Conservation (phyloP, 2,888 invertebrate species). For the Crossocerus cetratus region DNA sequence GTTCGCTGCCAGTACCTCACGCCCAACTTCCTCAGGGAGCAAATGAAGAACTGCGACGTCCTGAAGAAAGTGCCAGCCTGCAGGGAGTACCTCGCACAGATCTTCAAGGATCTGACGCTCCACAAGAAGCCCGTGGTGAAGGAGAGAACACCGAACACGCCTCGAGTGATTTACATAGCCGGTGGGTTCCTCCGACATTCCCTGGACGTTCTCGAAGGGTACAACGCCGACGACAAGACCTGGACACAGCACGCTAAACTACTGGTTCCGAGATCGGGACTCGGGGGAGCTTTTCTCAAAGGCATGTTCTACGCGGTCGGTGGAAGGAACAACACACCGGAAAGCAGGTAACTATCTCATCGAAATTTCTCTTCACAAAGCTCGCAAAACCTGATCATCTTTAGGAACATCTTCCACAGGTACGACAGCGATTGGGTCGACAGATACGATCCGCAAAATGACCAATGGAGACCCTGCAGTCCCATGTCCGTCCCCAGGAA, state of each 20-base stretch:
- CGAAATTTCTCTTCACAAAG: not conserved
- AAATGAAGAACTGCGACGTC: conserved; percentile 93
- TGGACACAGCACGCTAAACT: conserved; percentile 91
- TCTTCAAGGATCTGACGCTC: conserved; percentile 93
- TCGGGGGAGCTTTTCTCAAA: conserved; percentile 91
- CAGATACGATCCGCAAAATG: conserved; percentile 90
- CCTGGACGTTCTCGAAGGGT: conserved; percentile 91
- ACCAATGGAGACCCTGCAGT: conserved; percentile 91
- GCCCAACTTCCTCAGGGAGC: conserved; percentile 92
- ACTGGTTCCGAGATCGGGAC: conserved; percentile 92
- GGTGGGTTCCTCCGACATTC: conserved; percentile 94
- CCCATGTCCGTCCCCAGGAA: conserved; percentile 93
- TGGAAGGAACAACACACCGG: conserved; percentile 93
- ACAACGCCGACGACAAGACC: conserved; percentile 89
- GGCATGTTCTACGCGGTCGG: conserved; percentile 95
- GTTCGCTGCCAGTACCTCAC: conserved; percentile 95
- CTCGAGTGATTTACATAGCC: conserved; percentile 92
- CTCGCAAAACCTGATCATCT: conserved; percentile 3
- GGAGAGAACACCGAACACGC: conserved; percentile 91
- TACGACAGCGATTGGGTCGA: conserved; percentile 94
- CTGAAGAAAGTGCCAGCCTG: conserved; percentile 93
- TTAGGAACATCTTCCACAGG: conserved; percentile 66
- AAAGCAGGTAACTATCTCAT: conserved; percentile 79
- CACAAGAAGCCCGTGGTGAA: conserved; percentile 92
- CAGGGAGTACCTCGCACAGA: conserved; percentile 91